Evolutionary conservation across 2,113 vertebrate genomes (phyloP).

Genomic region (Panthera uncia): DNA sequence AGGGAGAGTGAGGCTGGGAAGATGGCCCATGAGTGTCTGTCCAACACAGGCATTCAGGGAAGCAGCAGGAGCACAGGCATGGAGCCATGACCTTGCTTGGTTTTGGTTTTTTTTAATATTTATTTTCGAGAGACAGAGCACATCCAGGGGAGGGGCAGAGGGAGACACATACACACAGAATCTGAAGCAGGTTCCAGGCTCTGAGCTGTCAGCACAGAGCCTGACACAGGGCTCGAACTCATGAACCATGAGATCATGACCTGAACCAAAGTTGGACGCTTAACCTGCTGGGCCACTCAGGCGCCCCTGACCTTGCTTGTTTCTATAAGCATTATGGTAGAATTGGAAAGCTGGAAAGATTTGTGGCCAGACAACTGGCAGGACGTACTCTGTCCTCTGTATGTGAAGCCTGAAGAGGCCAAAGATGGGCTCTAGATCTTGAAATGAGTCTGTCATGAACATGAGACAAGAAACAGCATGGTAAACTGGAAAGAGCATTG

Average conservation of each 20-base stretch:
- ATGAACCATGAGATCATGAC: too few relatives aligned
- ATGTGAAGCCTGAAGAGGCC: background rate
- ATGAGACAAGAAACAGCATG: background rate
- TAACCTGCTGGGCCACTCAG: too few relatives aligned
- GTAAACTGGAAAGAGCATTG: background rate
- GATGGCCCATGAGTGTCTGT: background rate
- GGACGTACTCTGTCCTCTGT: constrained; percentile 18
- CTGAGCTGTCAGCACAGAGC: too few relatives aligned
- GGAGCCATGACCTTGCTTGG: fast-evolving
- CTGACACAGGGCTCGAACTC: too few relatives aligned
- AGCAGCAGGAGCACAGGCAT: too few relatives aligned
- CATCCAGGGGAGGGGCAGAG: too few relatives aligned
- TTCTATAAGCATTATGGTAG: background rate
- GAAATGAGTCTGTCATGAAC: background rate
- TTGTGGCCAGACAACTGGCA: background rate
- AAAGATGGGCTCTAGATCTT: background rate
- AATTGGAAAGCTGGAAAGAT: background rate
- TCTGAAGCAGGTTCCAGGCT: too few relatives aligned
- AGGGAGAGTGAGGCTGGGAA: background rate
- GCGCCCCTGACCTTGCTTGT: fast-evolving
- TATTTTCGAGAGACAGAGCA: too few relatives aligned
- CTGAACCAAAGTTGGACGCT: too few relatives aligned
- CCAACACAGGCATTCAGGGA: background rate
- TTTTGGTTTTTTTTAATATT: background rate
- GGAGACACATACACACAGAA: too few relatives aligned